A percentile compares a stretch with the other conserved stretches of the same genome.
Evolutionary conservation across 2,888 invertebrate species (phyloP).

Genomic region (Oxycera nigricornis): DNA sequence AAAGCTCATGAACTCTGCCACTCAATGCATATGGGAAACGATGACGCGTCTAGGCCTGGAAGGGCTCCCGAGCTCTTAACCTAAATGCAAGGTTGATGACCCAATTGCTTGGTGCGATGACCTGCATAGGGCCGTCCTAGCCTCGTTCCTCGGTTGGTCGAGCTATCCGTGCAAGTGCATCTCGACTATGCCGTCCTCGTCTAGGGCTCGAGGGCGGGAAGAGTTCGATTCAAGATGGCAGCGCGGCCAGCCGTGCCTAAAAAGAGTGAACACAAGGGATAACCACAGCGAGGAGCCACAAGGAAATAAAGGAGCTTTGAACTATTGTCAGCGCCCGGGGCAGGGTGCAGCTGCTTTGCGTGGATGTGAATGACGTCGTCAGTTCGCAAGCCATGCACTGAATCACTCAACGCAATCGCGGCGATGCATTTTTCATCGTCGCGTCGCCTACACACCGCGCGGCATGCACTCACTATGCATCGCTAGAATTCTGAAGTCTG

Average conservation of each 20-base stretch:
- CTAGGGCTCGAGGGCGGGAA: slow-evolving; percentile 18
- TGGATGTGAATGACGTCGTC: slow-evolving; percentile 14
- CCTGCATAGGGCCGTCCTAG: slow-evolving; percentile 52
- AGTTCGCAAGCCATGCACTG: background rate
- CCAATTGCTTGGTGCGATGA: slow-evolving; percentile 61
- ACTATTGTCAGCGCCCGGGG: background rate
- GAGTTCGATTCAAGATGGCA: too few species aligned
- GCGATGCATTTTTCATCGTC: background rate
- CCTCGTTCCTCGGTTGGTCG: background rate
- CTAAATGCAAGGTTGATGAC: slow-evolving; percentile 61
- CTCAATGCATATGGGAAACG: too few species aligned
- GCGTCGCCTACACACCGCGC: background rate
- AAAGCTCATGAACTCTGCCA: too few species aligned
- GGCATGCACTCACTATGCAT: background rate
- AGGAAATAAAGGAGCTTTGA: background rate
- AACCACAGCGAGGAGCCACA: background rate
- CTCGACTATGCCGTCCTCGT: too few species aligned
- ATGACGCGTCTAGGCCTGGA: too few species aligned
- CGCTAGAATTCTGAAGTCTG: too few species aligned
- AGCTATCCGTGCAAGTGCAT: slow-evolving; percentile 9
- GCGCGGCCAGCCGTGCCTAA: background rate
- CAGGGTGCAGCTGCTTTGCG: background rate
- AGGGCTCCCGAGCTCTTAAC: too few species aligned
- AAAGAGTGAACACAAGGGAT: background rate
- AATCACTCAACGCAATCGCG: background rate